Base-by-base conservation (phyloP, 2,888 invertebrate genomes). In the Matsumyia berberina region DNA sequence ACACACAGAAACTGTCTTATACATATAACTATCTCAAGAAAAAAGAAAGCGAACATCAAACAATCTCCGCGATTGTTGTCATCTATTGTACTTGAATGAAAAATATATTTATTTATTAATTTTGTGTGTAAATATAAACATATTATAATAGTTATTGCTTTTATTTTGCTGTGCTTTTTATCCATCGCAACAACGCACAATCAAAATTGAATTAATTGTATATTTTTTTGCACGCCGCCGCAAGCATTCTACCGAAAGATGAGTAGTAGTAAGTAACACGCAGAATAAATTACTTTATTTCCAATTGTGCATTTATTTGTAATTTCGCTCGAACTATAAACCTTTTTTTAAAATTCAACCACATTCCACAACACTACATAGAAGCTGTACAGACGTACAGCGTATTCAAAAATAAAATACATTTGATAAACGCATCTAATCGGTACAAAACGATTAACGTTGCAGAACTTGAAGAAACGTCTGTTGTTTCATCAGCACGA, bases 141-240 rank as follows among this genome's bases (percentile, higher is more conserved):
- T n/a, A n/a, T 37, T 17, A 19, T 29, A 24, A 5, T 7, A 49
- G 5, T 57, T 8, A 46, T 31, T 15, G 19, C n/a, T 39, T 80
- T 60, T 58, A 35, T 57, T 69, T 37, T n/a, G 55, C 64, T 51
- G 72, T 67, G 67, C 67, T 51, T 73, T 31, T 17, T 53, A 4
- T n/a, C 19, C 9, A 69, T 31, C 51, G 19, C 72, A 66, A 76
- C 29, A 57, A 67, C 29, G 42, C 73, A 70, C 74, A 44, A 58
- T 19, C 53, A 57, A 82, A 60, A 46, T 62, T 80, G 51, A 76
- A 62, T 80, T 29, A 37, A 82, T 57, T 70, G 12, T 64, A n/a
- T 58, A 17, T 74, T 76, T 85, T 83, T 87, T 88, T 88, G 88
- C 88, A 87, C 88, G 88, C 88, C 88, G 88, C 88, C 86, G 87